Evolutionary conservation across 1,140 invertebrate genomes (phyloP), one percentile per base, ranked within the genome.

Genomic region (Coenobita brevimanus): DNA sequence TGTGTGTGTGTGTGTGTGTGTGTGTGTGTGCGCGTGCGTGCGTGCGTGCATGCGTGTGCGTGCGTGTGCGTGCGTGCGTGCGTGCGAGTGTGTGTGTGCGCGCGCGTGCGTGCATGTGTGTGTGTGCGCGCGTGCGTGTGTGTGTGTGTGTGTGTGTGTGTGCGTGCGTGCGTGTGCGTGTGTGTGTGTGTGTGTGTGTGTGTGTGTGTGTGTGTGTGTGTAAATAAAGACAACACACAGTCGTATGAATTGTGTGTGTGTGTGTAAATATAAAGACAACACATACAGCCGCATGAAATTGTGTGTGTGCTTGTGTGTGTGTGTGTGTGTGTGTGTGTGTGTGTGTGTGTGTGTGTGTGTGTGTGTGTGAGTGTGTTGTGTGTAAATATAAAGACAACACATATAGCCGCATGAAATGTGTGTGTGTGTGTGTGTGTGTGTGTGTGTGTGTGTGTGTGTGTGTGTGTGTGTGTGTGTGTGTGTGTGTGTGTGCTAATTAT

Each of bases 141-240:
- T 64, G 62, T 64, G 62, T 64, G 62, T 64, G 62, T 27, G 17
- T 64, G 62, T 27, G 62, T 64, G 62, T 64, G 62, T 64, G 21
- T 50, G 46, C 3, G 62, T 64, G 62, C n/a, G n/a, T 64, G 62
- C n/a, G 62, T 64, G 62, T 64, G 62, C n/a, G 17, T 64, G n/a
- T 27, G 62, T 64, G 62, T 64, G 62, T 13, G 21, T 50, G 46
- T 27, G 62, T 13, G 62, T 64, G 62, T 13, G 62, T 64, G 62
- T 64, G 62, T 24, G 8, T 27, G 17, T 64, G 62, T 27, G 62
- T 64, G 62, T 64, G 62, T 64, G 21, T 50, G 46, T 27, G 62
- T 64, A n/a, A 10, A 21, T n/a, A n/a, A n/a, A n/a, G n/a, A n/a
- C n/a, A n/a, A n/a, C n/a, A n/a, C n/a, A n/a, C n/a, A n/a, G n/a